Evolutionary conservation across 2,888 invertebrate genomes (phyloP).

Genomic region (Oasisia sp.): DNA sequence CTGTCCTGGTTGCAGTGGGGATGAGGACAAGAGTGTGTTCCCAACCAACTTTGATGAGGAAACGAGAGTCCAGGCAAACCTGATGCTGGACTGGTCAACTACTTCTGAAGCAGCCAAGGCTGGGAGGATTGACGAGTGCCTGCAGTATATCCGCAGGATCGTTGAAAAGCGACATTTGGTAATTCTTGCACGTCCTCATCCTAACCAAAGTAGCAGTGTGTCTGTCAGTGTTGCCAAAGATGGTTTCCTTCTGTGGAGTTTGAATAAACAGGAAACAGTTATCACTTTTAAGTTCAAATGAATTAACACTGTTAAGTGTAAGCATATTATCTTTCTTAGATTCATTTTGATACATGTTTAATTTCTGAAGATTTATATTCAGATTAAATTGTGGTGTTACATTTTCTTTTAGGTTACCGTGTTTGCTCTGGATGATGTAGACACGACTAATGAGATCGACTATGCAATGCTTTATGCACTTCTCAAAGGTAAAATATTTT

Average conservation of each 20-base stretch:
- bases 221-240: no score
- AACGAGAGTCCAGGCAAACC: conserved; percentile 43
- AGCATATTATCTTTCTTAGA: not conserved
- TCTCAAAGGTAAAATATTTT: conserved; percentile 52
- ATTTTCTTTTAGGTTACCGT: conserved; percentile 55
- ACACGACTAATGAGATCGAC: conserved; percentile 58
- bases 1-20: not conserved
- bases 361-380: not conserved
- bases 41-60: conserved; percentile 46
- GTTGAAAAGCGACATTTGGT: conserved; percentile 49
- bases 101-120: conserved; percentile 32
- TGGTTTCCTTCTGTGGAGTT: no score
- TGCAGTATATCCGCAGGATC: conserved; percentile 46
- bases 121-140: conserved; percentile 44
- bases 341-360: not conserved
- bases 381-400: not conserved
- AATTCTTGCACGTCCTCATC: conserved; percentile 23
- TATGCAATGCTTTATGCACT: conserved; percentile 62
- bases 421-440: conserved; percentile 55
- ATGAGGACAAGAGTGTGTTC: conserved; percentile 27
- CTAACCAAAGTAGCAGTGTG: no score
- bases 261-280: no score
- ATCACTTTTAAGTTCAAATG: no score
- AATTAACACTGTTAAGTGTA: no score
- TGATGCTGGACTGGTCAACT: conserved; percentile 51